phyloP scores from a whole-genome alignment of 2,888 invertebrate genomes.

The Drosophila niveifrons region DNA sequence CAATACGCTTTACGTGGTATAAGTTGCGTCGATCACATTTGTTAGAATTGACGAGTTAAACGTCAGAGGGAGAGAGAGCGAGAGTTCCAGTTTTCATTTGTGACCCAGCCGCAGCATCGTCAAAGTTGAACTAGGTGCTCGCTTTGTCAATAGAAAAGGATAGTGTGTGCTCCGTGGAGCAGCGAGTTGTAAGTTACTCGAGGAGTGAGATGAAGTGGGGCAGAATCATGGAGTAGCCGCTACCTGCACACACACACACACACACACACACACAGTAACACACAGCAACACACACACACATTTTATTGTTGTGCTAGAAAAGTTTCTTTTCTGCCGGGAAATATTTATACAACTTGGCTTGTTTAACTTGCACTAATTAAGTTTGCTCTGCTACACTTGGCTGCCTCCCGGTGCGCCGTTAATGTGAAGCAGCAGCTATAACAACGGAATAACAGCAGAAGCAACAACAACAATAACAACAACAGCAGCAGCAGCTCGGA shows the following conservation, averaged over 20 bases:
- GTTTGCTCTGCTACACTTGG: conserved; percentile 76
- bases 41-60: neutral
- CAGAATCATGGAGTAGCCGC: conserved; percentile 3
- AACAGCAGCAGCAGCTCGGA: neutral
- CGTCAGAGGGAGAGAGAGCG: neutral
- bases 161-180: neutral
- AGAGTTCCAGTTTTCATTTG: neutral
- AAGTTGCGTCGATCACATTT: too few relatives aligned
- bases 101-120: conserved; percentile 2
- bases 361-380: conserved; percentile 78
- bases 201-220: neutral
- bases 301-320: conserved; percentile 76
- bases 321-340: conserved; percentile 66
- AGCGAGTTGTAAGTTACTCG: neutral
- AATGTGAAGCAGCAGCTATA: conserved; percentile 51
- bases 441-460: conserved; percentile 33
- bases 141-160: conserved; percentile 48
- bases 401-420: conserved; percentile 53
- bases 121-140: conserved; percentile 17
- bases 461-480: conserved; percentile 31
- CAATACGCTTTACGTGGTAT: too few relatives aligned
- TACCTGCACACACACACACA: conserved; percentile 48
- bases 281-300: conserved; percentile 27
- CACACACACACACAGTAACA: conserved; percentile 40
- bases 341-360: conserved; percentile 76